phyloP scores from a whole-genome alignment of 2,888 invertebrate genomes.

The Aplocera efformata region DNA sequence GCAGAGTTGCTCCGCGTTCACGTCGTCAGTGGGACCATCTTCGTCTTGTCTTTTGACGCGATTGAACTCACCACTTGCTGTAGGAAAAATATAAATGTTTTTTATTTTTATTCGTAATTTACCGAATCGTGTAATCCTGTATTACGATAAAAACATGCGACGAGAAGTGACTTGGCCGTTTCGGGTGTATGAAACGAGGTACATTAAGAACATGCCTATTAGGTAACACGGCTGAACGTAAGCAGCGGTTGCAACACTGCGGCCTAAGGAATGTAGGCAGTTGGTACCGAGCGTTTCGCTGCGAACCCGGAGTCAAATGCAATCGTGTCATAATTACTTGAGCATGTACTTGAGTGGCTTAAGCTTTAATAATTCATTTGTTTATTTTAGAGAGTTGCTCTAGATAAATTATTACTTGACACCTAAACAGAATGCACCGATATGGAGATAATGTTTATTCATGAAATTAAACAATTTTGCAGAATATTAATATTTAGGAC shows the following conservation, averaged over 20 bases:
- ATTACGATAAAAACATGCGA: constrained; percentile 22
- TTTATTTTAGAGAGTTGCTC: no score
- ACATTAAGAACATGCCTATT: constrained; percentile 47
- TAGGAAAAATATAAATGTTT: constrained; percentile 36
- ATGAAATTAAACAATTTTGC: no score
- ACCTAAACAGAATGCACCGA: no score
- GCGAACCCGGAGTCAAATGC: constrained; percentile 33
- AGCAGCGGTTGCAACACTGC: constrained; percentile 67
- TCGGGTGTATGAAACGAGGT: constrained; percentile 25
- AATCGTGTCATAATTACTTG: constrained; percentile 29
- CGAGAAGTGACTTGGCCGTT: constrained; percentile 19
- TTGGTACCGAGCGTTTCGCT: constrained; percentile 47
- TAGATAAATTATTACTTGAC: no score
- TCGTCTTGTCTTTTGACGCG: constrained; percentile 85
- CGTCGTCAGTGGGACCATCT: constrained; percentile 82
- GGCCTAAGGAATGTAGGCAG: constrained; percentile 59
- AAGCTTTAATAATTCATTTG: no score
- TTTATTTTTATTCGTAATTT: constrained; percentile 8
- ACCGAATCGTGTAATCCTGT: constrained; percentile 10
- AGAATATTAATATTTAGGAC: no score
- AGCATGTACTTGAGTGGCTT: neutral
- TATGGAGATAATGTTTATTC: no score
- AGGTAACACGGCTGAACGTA: constrained; percentile 68
- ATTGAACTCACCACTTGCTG: constrained; percentile 61
- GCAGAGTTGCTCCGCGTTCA: constrained; percentile 90